Conservation (phyloP, 2,113 vertebrate genomes). For the Canis aureus region DNA sequence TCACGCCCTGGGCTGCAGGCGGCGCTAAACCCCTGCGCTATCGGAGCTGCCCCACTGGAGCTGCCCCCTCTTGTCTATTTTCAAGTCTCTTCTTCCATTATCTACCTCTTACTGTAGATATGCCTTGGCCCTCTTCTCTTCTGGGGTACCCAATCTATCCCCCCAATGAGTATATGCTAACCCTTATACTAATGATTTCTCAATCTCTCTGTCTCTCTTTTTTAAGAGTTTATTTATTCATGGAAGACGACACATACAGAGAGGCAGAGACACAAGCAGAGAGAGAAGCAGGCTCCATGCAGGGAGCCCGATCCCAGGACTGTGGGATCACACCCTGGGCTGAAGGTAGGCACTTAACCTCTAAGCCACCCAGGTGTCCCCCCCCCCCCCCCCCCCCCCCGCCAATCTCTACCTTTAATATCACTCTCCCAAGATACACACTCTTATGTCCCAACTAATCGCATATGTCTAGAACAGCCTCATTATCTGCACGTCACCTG, state of each 20-base stretch:
- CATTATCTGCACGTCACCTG: background rate
- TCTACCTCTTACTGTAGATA: background rate
- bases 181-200: background rate
- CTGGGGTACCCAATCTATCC: background rate
- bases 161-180: background rate
- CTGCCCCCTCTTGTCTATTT: background rate
- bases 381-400: too few relatives aligned
- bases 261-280: too few relatives aligned
- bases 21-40: too few relatives aligned
- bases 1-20: too few relatives aligned
- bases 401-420: background rate
- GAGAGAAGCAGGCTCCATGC: too few relatives aligned
- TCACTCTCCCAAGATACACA: background rate
- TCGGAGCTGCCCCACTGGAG: too few relatives aligned
- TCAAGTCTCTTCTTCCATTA: conserved; percentile 5
- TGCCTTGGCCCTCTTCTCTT: background rate
- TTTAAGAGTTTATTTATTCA: background rate
- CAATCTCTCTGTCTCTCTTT: background rate
- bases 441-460: background rate
- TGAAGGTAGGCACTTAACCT: too few relatives aligned
- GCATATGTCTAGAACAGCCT: background rate
- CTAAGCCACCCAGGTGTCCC: too few relatives aligned
- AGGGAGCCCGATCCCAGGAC: too few relatives aligned
- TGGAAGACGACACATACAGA: too few relatives aligned
- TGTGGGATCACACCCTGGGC: too few relatives aligned